phyloP scores from a whole-genome alignment of 2,797 vertebrate species.

The Sylvia borin region DNA sequence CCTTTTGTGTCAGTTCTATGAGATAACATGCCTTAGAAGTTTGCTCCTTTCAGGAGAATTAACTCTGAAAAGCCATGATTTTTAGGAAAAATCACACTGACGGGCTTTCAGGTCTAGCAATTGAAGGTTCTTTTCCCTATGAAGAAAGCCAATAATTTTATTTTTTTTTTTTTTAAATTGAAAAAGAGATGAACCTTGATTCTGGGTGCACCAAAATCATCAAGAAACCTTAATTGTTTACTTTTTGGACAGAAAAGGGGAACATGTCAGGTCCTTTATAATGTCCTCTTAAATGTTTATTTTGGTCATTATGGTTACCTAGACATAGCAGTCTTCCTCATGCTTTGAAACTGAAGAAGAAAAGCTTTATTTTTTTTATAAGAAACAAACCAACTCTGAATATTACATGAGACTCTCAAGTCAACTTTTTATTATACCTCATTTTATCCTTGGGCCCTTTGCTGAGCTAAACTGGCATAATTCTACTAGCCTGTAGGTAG shows the following conservation, averaged over 20 bases:
- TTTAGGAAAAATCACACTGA: conserved; percentile 43
- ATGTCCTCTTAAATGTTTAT: not conserved
- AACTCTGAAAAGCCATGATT: conserved; percentile 38
- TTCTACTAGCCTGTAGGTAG: not conserved
- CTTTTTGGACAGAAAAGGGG: not conserved
- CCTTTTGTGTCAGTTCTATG: not conserved
- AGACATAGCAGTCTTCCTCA: not conserved
- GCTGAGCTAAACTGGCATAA: not conserved
- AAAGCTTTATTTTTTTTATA: not conserved
- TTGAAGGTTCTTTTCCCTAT: not conserved
- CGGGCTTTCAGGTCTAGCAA: conserved; percentile 12
- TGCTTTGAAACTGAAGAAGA: not conserved
- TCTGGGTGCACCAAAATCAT: not conserved
- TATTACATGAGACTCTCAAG: not conserved
- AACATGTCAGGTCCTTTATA: not conserved
- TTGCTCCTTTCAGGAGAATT: conserved; percentile 5
- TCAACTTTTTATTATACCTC: not conserved
- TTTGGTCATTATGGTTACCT: not conserved
- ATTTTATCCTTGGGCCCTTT: not conserved
- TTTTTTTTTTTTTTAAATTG: conserved; percentile 2
- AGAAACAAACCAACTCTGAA: not conserved
- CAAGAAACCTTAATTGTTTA: not conserved
- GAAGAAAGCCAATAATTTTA: conserved; percentile 7
- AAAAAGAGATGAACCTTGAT: not conserved
- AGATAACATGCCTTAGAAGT: conserved; percentile 17